phyloP scores from a whole-genome alignment of 2,797 vertebrate genomes.

The Fistularia commersonii region DNA sequence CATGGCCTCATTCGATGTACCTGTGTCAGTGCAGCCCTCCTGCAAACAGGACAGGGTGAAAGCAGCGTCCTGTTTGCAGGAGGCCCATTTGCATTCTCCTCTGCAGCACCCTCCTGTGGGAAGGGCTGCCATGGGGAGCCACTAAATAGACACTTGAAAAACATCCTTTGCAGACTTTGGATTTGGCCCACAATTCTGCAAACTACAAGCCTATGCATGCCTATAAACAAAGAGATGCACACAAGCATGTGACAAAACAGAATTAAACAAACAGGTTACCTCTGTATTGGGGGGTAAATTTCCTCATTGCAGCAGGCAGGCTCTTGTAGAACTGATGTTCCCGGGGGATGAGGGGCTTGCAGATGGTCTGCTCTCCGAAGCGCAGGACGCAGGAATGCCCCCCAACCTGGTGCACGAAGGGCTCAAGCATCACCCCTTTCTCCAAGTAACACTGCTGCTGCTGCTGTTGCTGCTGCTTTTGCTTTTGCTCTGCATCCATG shows the following conservation, averaged over 20 bases:
- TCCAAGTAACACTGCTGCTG: conserved; percentile 72
- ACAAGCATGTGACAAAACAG: no score
- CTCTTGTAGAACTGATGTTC: conserved; percentile 99
- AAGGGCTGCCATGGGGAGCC: background rate
- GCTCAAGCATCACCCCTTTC: conserved; percentile 94
- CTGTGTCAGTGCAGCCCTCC: conserved; percentile 12
- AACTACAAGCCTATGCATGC: no score
- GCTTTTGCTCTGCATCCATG: conserved; percentile 85
- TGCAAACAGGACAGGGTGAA: conserved; percentile 11
- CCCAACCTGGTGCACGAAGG: conserved; percentile 97
- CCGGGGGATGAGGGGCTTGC: conserved; percentile 96
- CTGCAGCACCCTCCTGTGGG: conserved; percentile 53
- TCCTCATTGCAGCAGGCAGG: conserved; percentile 93
- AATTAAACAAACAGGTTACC: no score
- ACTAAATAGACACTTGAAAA: no score
- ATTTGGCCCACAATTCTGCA: conserved; percentile 1
- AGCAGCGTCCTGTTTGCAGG: background rate
- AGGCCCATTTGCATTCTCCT: conserved; percentile 2
- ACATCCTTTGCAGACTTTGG: background rate
- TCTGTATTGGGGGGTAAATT: conserved; percentile 97
- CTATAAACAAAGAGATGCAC: background rate
- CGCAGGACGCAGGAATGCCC: conserved; percentile 97
- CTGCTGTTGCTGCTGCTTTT: conserved; percentile 42
- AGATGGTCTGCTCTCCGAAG: conserved; percentile 97
- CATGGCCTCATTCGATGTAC: conserved; percentile 25